Evolutionary conservation across 2,888 invertebrate genomes (phyloP).

Genomic region (Nasonovia ribisnigri): DNA sequence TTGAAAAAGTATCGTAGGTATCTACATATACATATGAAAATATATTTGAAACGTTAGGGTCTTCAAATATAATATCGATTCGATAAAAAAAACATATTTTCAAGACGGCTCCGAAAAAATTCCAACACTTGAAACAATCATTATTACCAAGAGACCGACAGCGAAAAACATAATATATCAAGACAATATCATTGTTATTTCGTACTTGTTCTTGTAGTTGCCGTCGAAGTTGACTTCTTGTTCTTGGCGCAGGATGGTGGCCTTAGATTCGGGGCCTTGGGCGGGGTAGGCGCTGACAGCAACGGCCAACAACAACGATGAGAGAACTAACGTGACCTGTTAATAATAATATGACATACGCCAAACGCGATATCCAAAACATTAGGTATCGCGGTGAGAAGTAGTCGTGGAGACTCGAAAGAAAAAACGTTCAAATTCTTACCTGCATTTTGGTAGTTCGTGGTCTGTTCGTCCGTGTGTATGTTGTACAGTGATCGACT

Average conservation of each 20-base stretch:
- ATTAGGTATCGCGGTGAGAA: not conserved
- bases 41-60: not conserved
- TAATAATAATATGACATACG: not conserved
- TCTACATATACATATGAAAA: no score
- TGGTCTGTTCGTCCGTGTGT: not conserved
- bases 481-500: not conserved
- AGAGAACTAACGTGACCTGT: constrained; percentile 44
- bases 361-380: not conserved
- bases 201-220: constrained; percentile 68
- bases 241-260: constrained; percentile 67
- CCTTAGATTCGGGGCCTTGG: constrained; percentile 67
- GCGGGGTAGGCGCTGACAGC: constrained; percentile 68
- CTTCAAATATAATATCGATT: no score
- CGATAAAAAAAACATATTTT: not conserved
- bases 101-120: not conserved
- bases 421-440: not conserved
- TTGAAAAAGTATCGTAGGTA: no score
- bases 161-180: not conserved
- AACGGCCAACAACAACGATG: constrained; percentile 67
- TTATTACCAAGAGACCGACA: not conserved
- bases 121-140: not conserved
- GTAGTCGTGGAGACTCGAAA: not conserved
- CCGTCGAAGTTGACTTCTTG: constrained; percentile 67
- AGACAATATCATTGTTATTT: not conserved
- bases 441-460: constrained; percentile 48